Conservation (phyloP, 2,888 invertebrate species). For the Drosophila longiperda region DNA sequence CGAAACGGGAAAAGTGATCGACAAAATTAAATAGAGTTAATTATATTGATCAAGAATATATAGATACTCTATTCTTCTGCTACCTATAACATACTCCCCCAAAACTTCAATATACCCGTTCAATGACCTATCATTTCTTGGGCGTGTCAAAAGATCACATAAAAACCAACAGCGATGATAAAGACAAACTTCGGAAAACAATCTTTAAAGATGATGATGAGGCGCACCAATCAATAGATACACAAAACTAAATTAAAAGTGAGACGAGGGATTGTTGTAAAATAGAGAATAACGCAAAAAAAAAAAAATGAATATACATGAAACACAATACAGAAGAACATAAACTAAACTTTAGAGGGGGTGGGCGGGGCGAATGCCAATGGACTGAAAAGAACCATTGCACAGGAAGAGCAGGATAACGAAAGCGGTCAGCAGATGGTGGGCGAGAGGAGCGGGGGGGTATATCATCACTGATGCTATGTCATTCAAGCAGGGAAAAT, state of each 20-base stretch:
- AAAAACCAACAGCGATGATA: slow-evolving; percentile 14
- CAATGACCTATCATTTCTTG: background rate
- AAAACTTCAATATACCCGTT: background rate
- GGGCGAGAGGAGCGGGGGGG: background rate
- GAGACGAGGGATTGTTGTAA: slow-evolving; percentile 15
- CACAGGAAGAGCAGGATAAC: slow-evolving; percentile 28
- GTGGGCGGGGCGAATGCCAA: slow-evolving; percentile 30
- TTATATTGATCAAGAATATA: background rate
- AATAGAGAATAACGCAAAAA: background rate
- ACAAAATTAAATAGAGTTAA: background rate
- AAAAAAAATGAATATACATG: slow-evolving; percentile 11
- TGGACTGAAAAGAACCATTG: slow-evolving; percentile 43
- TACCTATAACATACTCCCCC: background rate
- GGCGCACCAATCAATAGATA: slow-evolving; percentile 52
- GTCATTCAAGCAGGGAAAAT: slow-evolving; percentile 62
- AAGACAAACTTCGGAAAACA: slow-evolving; percentile 41
- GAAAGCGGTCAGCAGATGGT: background rate
- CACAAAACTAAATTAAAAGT: slow-evolving; percentile 40
- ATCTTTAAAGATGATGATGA: slow-evolving; percentile 65
- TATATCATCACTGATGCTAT: slow-evolving; percentile 35
- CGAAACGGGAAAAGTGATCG: background rate
- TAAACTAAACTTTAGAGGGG: slow-evolving; percentile 52
- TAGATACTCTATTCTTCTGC: background rate
- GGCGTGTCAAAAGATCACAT: background rate
- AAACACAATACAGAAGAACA: slow-evolving; percentile 55